Evolutionary conservation across 2,113 vertebrate species (phyloP), one percentile per base, ranked within the genome.

Genomic region (Mustela nigripes): DNA sequence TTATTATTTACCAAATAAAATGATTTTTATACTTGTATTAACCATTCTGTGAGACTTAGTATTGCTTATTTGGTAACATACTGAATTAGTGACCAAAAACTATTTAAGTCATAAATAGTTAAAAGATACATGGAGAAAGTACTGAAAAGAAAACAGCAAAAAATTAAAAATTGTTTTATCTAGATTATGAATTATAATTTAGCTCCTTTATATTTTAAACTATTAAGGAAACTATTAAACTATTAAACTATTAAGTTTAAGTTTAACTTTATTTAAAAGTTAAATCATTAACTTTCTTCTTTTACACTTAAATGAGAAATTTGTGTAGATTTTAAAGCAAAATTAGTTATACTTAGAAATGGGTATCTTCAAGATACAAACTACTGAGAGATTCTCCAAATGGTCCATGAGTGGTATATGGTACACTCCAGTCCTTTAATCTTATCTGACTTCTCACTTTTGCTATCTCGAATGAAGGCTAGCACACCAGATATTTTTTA

Each of bases 1-100:
- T 79, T 86, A 89, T 91, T 91, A 85, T 79, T 93, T 87, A 79
- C 18, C 48, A 91, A 81, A 88, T 24, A 81, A 90, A 78, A 53
- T 19, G 63, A 14, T 81, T 58, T 92, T 69, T 58, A 28, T 58
- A 36, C 22, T 80, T 90, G 2, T 50, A 1, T 45, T 69, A 7
- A 76, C 10, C 26, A 48, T 91, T 90, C 22, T 62, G 31, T 80
- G 28, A 89, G 58, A 39, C 22, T 94, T 63, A 85, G 1, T 74
- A 56, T 92, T 92, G 10, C n/a, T 80, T 81, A 60, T 45, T 94
- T 63, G 11, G 53, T 63, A 84, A 33, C 8, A 42, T 82, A 48
- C 19, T 89, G 22, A 89, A 56, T 78, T 89, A 67, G 28, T 67
- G 36, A 14, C 24, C 8, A 96, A 90, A 31, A 74, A n/a, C 21